Conservation (phyloP, 2,797 vertebrate species). For the Spinibarbus caldwelli region DNA sequence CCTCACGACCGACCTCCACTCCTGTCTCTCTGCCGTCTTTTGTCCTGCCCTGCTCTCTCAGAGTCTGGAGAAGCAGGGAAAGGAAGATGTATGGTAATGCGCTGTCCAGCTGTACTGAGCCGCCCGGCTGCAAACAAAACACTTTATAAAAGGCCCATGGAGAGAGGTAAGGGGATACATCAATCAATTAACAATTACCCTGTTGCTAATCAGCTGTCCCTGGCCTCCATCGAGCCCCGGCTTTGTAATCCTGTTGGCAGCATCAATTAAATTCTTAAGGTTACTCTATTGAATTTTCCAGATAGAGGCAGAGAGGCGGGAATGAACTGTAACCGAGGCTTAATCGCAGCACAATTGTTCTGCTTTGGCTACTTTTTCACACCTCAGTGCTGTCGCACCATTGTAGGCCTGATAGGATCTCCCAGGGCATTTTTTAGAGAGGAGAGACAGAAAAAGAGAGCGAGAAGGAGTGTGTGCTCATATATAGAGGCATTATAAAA, state of each 20-base stretch:
- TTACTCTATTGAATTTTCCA: slow-evolving; percentile 86
- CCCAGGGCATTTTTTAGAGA: slow-evolving; percentile 41
- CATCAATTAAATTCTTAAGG: slow-evolving; percentile 88
- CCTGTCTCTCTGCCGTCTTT: slow-evolving; percentile 64
- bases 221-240: slow-evolving; percentile 68
- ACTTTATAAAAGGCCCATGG: slow-evolving; percentile 74
- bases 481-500: slow-evolving; percentile 37
- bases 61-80: slow-evolving; percentile 60
- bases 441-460: slow-evolving; percentile 39
- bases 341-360: slow-evolving; percentile 67
- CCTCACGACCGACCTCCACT: slow-evolving; percentile 58
- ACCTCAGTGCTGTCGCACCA: slow-evolving; percentile 46
- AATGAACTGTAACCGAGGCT: slow-evolving; percentile 76
- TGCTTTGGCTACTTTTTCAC: slow-evolving; percentile 60
- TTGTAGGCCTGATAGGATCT: slow-evolving; percentile 56
- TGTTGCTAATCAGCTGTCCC: slow-evolving; percentile 85
- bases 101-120: slow-evolving; percentile 68
- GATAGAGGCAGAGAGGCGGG: slow-evolving; percentile 70
- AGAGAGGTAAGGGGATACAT: slow-evolving; percentile 81
- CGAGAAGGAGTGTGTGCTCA: slow-evolving; percentile 35
- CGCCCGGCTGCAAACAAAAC: slow-evolving; percentile 71
- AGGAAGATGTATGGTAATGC: slow-evolving; percentile 75
- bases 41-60: slow-evolving; percentile 68
- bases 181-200: slow-evolving; percentile 86
- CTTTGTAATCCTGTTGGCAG: slow-evolving; percentile 81